Base-by-base conservation (phyloP, 2,113 vertebrate species). In the Vicugna pacos region DNA sequence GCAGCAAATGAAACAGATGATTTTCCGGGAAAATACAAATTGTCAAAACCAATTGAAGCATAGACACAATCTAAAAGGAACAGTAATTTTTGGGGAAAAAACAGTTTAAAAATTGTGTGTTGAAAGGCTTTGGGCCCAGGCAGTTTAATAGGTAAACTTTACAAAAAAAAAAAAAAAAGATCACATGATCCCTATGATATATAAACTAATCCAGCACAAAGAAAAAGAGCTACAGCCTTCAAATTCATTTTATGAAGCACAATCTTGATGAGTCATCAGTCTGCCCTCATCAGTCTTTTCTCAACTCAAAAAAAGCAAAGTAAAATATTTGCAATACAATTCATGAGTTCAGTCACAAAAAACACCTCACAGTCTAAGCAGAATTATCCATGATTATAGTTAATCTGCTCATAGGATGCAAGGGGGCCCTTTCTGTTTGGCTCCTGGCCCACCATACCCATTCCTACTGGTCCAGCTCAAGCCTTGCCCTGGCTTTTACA, bases 11-110 rank as follows among this genome's bases (percentile, higher is more conserved):
- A 86, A 81, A 91, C 24, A 88, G 28, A 58, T 73, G 89, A 48
- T 88, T 95, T 93, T 95, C 38, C 87, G 38, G 80, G 15, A 75
- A 91, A 85, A 85, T 65, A 81, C 15, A 93, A 96, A 96, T 93
- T 46, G 94, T 35, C 38, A 62, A 85, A 95, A 72, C 6, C 38
- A 89, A 58, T 4, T 22, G 14, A 91, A 75, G 11, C 70, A 85
- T 89, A 79, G 80, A 75, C 38, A 14, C 50, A 91, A 85, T 76
- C n/a, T 76, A 77, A 93, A 94, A 93, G 54, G n/a, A 50, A 32
- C 22, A 90, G 8, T 48, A 69, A 56, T 60, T 14, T 76, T 75
- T 28, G 52, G 60, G 52, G 13, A 54, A 80, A 81, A 42, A 67
- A 76, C 94, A 92, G 56, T 60, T 17, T 35, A 91, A 91, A 75